phyloP scores from a whole-genome alignment of 2,797 vertebrate species.

The Rhinella marina region DNA sequence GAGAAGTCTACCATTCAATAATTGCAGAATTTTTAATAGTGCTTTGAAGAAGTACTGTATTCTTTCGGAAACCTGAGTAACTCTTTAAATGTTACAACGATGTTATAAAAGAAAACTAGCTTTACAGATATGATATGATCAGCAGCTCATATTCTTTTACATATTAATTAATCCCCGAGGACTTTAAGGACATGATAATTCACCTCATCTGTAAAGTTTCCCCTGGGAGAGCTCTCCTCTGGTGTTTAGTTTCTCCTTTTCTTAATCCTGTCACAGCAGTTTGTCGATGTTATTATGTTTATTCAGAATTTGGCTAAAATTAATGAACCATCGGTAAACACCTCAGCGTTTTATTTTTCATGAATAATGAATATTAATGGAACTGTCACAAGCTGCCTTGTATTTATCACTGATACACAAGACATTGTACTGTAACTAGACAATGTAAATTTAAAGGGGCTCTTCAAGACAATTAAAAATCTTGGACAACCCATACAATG shows the following conservation, averaged over 20 bases:
- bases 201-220: not conserved
- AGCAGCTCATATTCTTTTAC: not conserved
- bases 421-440: not conserved
- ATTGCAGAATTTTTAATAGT: not conserved
- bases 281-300: constrained; percentile 72
- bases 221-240: not conserved
- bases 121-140: not conserved
- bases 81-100: not conserved
- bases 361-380: constrained; percentile 77
- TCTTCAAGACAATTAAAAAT: no score
- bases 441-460: not conserved
- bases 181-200: fast-evolving
- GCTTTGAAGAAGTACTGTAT: no score
- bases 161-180: not conserved
- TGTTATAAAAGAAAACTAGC: not conserved
- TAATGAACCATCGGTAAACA: constrained; percentile 76
- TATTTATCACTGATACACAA: constrained; percentile 10
- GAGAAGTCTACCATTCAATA: not conserved
- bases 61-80: no score
- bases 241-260: constrained; percentile 53
- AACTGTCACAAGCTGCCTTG: constrained; percentile 67
- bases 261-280: constrained; percentile 65
- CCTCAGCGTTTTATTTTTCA: constrained; percentile 69
- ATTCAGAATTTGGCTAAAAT: constrained; percentile 74
- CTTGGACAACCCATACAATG: no score